phyloP scores from a whole-genome alignment of 2,888 invertebrate species.

The Drosophila lutescens region DNA sequence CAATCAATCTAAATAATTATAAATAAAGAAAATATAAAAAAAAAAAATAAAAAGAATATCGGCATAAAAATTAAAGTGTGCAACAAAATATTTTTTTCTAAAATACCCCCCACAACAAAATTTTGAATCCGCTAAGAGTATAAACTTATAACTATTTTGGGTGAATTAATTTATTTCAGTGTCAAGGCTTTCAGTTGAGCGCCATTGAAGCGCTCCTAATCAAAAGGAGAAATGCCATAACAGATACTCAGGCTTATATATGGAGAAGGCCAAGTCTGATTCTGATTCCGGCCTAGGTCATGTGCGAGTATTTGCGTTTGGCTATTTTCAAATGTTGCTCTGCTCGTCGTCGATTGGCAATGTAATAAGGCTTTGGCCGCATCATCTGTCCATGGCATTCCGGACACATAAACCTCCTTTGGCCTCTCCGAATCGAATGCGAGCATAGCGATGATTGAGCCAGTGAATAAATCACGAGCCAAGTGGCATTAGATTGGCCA shows the following conservation, averaged over 20 bases:
- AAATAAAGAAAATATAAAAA: too few relatives aligned
- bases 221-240: conserved; percentile 59
- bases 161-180: conserved; percentile 1
- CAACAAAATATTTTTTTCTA: too few relatives aligned
- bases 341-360: conserved; percentile 18
- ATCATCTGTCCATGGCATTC: conserved; percentile 39
- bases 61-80: too few relatives aligned
- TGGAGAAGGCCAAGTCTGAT: conserved; percentile 5
- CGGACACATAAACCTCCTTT: conserved; percentile 21
- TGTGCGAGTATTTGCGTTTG: conserved; percentile 32
- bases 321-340: conserved; percentile 36
- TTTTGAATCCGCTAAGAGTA: too few relatives aligned
- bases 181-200: conserved; percentile 20
- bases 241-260: conserved; percentile 30
- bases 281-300: conserved; percentile 19
- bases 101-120: too few relatives aligned
- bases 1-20: background rate
- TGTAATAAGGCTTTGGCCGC: conserved; percentile 37
- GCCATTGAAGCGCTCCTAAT: conserved; percentile 70
- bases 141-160: too few relatives aligned
- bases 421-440: conserved; percentile 13
- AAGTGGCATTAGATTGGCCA: conserved; percentile 15
- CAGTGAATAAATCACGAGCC: conserved; percentile 38
- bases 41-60: too few relatives aligned
- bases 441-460: conserved; percentile 31